Conservation (phyloP, 2,797 vertebrate genomes). For the Selene dorsalis region DNA sequence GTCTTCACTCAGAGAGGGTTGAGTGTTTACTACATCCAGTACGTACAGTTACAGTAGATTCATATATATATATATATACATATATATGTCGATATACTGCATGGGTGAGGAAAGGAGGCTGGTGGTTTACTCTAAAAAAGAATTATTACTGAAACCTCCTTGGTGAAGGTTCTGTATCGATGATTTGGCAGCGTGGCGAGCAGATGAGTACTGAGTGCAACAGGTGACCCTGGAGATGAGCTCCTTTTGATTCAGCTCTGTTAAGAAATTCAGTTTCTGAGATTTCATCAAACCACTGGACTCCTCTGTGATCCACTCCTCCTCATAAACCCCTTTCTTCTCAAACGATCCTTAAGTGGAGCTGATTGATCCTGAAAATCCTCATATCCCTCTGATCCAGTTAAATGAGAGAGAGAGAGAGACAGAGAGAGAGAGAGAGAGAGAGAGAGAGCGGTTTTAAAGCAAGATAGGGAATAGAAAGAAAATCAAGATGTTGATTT, state of each 20-base stretch:
- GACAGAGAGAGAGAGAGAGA: too few species aligned
- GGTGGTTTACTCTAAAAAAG: background rate
- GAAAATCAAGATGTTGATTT: background rate
- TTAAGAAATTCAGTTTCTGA: background rate
- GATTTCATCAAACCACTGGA: background rate
- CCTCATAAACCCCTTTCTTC: background rate
- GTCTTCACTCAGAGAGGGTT: too few species aligned
- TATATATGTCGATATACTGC: too few species aligned
- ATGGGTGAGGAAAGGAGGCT: background rate
- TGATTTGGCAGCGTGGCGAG: too few species aligned
- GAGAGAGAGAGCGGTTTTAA: too few species aligned
- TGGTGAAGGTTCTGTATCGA: too few species aligned
- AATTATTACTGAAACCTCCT: background rate
- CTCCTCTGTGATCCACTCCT: background rate
- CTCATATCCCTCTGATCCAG: background rate
- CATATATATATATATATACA: too few species aligned
- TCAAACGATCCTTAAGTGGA: background rate
- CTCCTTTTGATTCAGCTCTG: background rate
- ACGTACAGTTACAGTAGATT: too few species aligned
- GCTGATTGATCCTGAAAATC: background rate
- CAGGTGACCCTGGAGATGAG: background rate
- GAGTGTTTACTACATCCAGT: too few species aligned
- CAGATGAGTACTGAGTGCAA: background rate
- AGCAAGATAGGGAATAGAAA: too few species aligned
- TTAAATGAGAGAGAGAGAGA: background rate